Evolutionary conservation across 2,797 vertebrate species (phyloP).

Genomic region (Falco concolor): DNA sequence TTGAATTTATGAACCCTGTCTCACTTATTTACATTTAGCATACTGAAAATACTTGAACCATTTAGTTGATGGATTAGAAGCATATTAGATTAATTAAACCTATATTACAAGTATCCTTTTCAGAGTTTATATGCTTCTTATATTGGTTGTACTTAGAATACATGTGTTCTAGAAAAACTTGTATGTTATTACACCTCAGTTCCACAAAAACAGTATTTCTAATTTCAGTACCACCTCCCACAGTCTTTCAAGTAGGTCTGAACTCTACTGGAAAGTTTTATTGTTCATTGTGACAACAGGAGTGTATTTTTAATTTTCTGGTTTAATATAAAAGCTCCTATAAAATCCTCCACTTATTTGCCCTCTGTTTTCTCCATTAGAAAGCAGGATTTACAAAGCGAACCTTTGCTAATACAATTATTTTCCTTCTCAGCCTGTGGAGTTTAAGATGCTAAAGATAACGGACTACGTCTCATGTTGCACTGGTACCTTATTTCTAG

Average conservation of each 20-base stretch:
- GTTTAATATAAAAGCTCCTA: neutral
- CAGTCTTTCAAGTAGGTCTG: neutral
- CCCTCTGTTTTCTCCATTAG: neutral
- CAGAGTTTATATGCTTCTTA: neutral
- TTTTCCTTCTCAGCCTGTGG: neutral
- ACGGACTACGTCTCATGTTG: neutral
- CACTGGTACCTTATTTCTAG: neutral
- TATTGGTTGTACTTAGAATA: neutral
- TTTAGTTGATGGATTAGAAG: neutral
- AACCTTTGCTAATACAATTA: neutral
- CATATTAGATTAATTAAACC: neutral
- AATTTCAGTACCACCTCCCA: neutral
- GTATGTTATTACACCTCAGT: neutral
- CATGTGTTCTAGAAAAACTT: neutral
- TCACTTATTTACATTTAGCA: conserved; percentile 11
- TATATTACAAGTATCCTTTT: neutral
- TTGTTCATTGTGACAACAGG: neutral
- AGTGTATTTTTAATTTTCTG: neutral
- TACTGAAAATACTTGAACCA: conserved; percentile 2
- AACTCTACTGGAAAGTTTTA: neutral
- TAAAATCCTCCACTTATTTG: neutral
- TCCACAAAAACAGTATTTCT: neutral
- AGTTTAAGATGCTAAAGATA: neutral
- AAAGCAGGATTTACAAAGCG: neutral
- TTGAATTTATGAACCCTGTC: conserved; percentile 1